Evolutionary conservation across 2,113 vertebrate species (phyloP).

Genomic region (Gobio gobio): DNA sequence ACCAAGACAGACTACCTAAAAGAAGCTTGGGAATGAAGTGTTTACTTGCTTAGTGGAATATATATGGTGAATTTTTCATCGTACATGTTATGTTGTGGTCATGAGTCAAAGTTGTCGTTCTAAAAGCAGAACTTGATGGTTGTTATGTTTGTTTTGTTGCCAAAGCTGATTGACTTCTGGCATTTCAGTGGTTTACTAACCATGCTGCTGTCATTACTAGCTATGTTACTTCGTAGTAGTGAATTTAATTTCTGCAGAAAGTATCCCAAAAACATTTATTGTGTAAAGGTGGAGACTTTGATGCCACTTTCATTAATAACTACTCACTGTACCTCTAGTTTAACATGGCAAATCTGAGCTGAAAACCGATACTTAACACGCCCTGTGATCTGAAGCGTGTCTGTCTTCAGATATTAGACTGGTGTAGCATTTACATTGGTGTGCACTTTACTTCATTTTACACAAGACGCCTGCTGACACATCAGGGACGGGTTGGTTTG

Average conservation of each 20-base stretch:
- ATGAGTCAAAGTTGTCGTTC: neutral
- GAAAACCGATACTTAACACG: slow-evolving; percentile 52
- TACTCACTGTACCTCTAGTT: neutral
- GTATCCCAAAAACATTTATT: neutral
- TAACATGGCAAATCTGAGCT: slow-evolving; percentile 57
- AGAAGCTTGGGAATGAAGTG: neutral
- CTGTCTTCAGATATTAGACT: slow-evolving; percentile 30
- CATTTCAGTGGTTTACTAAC: neutral
- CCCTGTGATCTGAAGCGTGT: slow-evolving; percentile 29
- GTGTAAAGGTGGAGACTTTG: slow-evolving; percentile 23
- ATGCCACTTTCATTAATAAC: slow-evolving; percentile 37
- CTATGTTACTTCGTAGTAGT: neutral
- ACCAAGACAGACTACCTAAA: neutral
- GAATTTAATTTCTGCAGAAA: neutral
- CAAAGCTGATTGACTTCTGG: neutral
- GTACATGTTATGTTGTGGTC: neutral
- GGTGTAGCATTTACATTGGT: neutral
- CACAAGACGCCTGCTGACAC: neutral
- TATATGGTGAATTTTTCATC: neutral
- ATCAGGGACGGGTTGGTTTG: neutral
- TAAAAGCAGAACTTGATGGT: slow-evolving; percentile 12
- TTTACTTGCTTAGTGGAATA: neutral
- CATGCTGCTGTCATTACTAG: neutral
- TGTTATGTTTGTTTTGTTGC: neutral
- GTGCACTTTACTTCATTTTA: neutral